A percentile compares a stretch with the other conserved stretches of the same genome.
Evolutionary conservation across 1,140 invertebrate genomes (phyloP).

Genomic region (Neodiprion lecontei): DNA sequence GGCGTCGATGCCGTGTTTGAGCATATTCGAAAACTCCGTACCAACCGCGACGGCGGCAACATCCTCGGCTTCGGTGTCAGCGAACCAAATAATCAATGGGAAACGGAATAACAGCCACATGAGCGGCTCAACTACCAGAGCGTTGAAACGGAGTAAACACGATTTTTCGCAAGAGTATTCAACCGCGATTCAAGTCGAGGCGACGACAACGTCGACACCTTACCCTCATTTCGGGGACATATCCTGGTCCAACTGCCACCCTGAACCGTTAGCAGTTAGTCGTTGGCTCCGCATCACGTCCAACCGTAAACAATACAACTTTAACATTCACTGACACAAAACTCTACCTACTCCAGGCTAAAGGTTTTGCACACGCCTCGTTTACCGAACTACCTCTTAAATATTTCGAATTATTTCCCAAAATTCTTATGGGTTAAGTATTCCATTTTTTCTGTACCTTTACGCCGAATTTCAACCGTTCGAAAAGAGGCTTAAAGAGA

Average conservation of each 20-base stretch:
- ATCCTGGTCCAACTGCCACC: slow-evolving; percentile 58
- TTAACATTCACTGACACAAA: slow-evolving; percentile 63
- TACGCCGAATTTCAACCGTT: background rate
- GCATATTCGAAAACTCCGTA: slow-evolving; percentile 41
- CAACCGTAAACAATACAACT: slow-evolving; percentile 60
- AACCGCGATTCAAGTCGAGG: slow-evolving; percentile 53
- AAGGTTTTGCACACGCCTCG: slow-evolving; percentile 36
- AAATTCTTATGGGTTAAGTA: background rate
- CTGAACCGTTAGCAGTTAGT: slow-evolving; percentile 56
- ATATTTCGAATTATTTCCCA: background rate
- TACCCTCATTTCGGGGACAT: slow-evolving; percentile 56
- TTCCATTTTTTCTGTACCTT: too few species aligned
- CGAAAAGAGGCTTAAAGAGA: background rate
- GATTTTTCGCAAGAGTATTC: slow-evolving; percentile 46
- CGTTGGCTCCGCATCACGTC: slow-evolving; percentile 59
- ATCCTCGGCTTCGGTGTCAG: slow-evolving; percentile 27
- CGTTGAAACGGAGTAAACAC: slow-evolving; percentile 43
- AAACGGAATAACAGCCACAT: slow-evolving; percentile 45
- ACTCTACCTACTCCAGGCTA: slow-evolving; percentile 60
- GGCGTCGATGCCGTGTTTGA: slow-evolving; percentile 41
- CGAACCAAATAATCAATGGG: slow-evolving; percentile 46
- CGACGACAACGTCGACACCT: slow-evolving; percentile 49
- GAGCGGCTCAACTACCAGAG: slow-evolving; percentile 32
- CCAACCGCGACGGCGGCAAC: slow-evolving; percentile 25
- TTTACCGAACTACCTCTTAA: background rate